These are phyloP conservation scores for Ara ararauna DNA, from an alignment of 2,797 vertebrate genomes.

Conservation along the genomic window DNA sequence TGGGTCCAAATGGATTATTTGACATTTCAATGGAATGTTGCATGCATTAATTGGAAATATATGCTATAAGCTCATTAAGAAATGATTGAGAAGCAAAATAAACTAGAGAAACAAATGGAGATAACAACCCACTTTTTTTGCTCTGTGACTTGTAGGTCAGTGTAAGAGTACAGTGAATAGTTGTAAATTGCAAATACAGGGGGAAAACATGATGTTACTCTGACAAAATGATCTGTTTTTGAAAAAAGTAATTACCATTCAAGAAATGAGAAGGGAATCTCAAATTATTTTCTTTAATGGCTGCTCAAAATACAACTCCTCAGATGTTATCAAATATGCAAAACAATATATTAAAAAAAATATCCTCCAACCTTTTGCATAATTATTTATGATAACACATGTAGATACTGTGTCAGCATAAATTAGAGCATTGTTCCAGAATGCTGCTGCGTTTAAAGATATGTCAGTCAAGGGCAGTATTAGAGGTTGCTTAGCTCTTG, in stretches of 20 bases:
- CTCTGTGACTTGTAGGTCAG: neutral
- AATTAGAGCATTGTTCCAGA: constrained; percentile 37
- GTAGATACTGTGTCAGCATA: constrained; percentile 20
- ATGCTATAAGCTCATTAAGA: neutral
- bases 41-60: neutral
- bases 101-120: neutral
- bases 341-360: neutral
- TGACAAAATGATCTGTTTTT: neutral
- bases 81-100: neutral
- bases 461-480: constrained; percentile 19
- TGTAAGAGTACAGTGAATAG: neutral
- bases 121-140: neutral
- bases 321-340: constrained; percentile 13
- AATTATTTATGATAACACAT: constrained; percentile 27
- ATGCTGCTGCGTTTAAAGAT: constrained; percentile 15
- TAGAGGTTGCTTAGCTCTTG: neutral
- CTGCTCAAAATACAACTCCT: neutral
- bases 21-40: neutral
- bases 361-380: neutral
- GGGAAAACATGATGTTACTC: neutral
- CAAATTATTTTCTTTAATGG: constrained; percentile 5
- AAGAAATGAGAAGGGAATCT: neutral
- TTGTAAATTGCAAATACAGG: neutral
- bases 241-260: neutral
- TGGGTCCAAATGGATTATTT: neutral